Conservation (phyloP, 1,140 invertebrate genomes). For the Drosophila kurseongensis region DNA sequence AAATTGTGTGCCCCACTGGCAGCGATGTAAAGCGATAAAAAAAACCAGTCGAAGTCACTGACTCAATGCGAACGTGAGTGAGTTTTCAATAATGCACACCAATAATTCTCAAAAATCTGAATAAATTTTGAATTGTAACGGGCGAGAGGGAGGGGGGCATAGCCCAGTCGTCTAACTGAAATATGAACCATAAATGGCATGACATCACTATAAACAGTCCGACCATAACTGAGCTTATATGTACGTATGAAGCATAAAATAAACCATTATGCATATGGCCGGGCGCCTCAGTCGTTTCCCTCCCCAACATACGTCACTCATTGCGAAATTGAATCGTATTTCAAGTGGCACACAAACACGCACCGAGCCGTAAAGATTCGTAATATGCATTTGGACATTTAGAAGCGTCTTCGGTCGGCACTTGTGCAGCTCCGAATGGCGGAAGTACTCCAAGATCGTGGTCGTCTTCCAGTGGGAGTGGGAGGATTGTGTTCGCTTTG, state of each 20-base stretch:
- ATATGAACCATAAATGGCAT: slow-evolving; percentile 80
- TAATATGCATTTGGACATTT: slow-evolving; percentile 61
- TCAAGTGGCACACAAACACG: slow-evolving; percentile 55
- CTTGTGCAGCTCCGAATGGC: slow-evolving; percentile 40
- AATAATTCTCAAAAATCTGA: slow-evolving; percentile 40
- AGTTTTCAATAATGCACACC: slow-evolving; percentile 57
- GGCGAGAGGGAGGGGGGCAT: slow-evolving; percentile 14
- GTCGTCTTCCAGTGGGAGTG: slow-evolving; percentile 1
- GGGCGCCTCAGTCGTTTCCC: slow-evolving; percentile 10
- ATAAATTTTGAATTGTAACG: slow-evolving; percentile 55
- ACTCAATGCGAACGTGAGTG: slow-evolving; percentile 63
- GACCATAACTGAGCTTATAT: slow-evolving; percentile 67
- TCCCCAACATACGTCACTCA: slow-evolving; percentile 41
- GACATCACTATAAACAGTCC: slow-evolving; percentile 74
- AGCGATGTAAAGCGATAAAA: slow-evolving; percentile 29
- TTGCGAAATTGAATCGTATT: slow-evolving; percentile 72
- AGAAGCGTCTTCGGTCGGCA: slow-evolving; percentile 35
- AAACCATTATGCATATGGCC: slow-evolving; percentile 47
- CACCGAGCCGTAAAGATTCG: slow-evolving; percentile 56
- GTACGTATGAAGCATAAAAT: slow-evolving; percentile 36
- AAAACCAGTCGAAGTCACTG: slow-evolving; percentile 38
- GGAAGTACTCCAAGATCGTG: slow-evolving; percentile 59
- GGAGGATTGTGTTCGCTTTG: slow-evolving; percentile 21
- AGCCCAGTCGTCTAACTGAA: slow-evolving; percentile 75
- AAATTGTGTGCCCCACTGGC: slow-evolving; percentile 29